Evolutionary conservation across 2,888 invertebrate genomes (phyloP), one percentile per base, ranked within the genome.

Genomic region (Mylabris sibirica): DNA sequence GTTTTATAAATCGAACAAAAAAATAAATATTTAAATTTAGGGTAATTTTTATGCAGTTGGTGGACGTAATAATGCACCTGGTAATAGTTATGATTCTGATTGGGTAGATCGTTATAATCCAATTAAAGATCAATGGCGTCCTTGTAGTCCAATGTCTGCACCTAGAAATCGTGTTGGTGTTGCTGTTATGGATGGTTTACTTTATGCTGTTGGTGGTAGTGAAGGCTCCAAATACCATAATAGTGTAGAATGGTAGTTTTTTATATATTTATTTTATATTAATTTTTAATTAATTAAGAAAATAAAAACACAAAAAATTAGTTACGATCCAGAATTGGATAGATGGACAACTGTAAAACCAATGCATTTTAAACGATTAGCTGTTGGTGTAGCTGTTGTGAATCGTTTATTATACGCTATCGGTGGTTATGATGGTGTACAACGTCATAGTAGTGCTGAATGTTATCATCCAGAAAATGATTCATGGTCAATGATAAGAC

Each of bases 401-500:
- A 89, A 95, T 89, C 87, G 93, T 67, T 85, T 92, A 34, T 68
- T 83, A 59, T 84, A 82, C 85, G 96, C 96, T 0, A 92, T 96
- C 60, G 97, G 97, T 63, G 97, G 97, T 0, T 97, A 93, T 83
- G 95, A 97, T 85, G 97, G 97, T 26, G 87, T 87, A 17, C 87
- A 92, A 34, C 88, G 97, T 38, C 88, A 96, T 68, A 88, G 88
- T 75, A 92, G 93, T 41, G 94, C 92, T 0, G 97, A 97, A 86
- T 95, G 96, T 84, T 97, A 97, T 85, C 95, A 97, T 84, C 97
- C 97, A 0, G 97, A 97, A 86, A 93, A 94, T 82, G 92, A 97
- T 82, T 90, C 91, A 77, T 97, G 97, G 97, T 91, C 90, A 1
- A 89, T 91, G 81, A 89, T 96, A 70, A 89, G 93, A 17, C 86